phyloP scores from a whole-genome alignment of 2,113 vertebrate species.

The Thamnaconus septentrionalis region DNA sequence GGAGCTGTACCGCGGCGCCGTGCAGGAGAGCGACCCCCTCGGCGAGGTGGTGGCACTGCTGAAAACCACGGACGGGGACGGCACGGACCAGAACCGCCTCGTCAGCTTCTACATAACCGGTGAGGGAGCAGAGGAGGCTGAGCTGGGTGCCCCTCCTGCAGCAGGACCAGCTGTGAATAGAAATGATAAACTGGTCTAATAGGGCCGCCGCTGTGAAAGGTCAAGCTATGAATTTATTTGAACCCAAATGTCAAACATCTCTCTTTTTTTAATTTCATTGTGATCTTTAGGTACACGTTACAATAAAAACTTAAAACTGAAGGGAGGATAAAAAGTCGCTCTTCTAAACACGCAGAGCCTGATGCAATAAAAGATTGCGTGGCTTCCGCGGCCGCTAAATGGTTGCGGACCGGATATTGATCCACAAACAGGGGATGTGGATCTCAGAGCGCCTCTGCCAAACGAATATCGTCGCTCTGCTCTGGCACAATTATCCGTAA shows the following conservation, averaged over 20 bases:
- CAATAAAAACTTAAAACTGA: too few relatives aligned
- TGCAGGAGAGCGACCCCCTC: slow-evolving; percentile 89
- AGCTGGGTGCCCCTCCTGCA: background rate
- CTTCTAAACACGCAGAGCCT: too few relatives aligned
- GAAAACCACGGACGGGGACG: slow-evolving; percentile 89
- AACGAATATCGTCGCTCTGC: too few relatives aligned
- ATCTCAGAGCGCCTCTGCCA: too few relatives aligned
- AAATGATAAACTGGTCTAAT: slow-evolving; percentile 16
- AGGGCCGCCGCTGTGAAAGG: slow-evolving; percentile 30
- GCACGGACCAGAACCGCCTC: slow-evolving; percentile 87
- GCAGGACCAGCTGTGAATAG: background rate
- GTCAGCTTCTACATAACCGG: slow-evolving; percentile 96
- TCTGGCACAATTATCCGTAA: too few relatives aligned
- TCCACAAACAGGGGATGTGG: too few relatives aligned
- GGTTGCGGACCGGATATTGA: too few relatives aligned
- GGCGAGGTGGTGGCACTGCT: slow-evolving; percentile 92
- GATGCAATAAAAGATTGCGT: too few relatives aligned
- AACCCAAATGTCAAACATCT: slow-evolving; percentile 22
- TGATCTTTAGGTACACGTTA: background rate
- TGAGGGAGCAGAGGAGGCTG: slow-evolving; percentile 44
- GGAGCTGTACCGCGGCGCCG: slow-evolving; percentile 84
- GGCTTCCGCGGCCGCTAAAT: too few relatives aligned
- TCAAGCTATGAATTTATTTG: slow-evolving; percentile 34
- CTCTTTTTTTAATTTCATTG: slow-evolving; percentile 6
- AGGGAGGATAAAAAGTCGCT: too few relatives aligned